Conservation (phyloP, 2,888 invertebrate genomes). For the Lasioglossum vierecki region DNA sequence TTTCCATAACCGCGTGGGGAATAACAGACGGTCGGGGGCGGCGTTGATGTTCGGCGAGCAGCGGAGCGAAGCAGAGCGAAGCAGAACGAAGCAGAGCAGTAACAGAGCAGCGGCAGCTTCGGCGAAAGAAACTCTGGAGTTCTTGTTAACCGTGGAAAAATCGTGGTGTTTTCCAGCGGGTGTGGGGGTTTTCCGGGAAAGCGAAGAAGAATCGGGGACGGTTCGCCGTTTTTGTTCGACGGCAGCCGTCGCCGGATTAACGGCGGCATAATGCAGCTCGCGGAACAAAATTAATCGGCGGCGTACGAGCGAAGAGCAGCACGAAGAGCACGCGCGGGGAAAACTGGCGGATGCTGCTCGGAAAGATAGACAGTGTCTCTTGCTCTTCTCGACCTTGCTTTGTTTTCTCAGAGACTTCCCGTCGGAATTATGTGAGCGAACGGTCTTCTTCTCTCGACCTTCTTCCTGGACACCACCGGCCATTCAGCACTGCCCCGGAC, state of each 20-base stretch:
- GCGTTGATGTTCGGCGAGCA: constrained; percentile 31
- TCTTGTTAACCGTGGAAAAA: constrained; percentile 12
- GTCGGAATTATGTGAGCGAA: constrained; percentile 49
- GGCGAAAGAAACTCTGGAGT: constrained; percentile 31
- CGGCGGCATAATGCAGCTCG: constrained; percentile 32
- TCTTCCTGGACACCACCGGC: constrained; percentile 47
- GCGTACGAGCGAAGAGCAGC: neutral
- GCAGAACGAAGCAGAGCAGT: neutral
- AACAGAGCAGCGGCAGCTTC: neutral
- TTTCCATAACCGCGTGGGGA: constrained; percentile 43
- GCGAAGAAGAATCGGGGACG: constrained; percentile 31
- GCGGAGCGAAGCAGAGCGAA: neutral
- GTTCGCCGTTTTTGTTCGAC: constrained; percentile 14
- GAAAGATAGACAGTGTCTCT: constrained; percentile 35
- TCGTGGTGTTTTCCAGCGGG: constrained; percentile 9
- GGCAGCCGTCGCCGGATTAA: constrained; percentile 33
- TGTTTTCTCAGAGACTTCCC: constrained; percentile 56
- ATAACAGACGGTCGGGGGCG: constrained; percentile 38
- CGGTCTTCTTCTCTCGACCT: constrained; percentile 24
- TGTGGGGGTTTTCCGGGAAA: neutral
- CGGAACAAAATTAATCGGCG: constrained; percentile 36
- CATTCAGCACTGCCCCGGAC: constrained; percentile 46
- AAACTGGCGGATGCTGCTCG: constrained; percentile 31
- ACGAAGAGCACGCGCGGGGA: neutral
- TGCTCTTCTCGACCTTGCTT: constrained; percentile 39